Evolutionary conservation across 2,888 invertebrate species (phyloP), one percentile per base, ranked within the genome.

Genomic region (Perdita meconis): DNA sequence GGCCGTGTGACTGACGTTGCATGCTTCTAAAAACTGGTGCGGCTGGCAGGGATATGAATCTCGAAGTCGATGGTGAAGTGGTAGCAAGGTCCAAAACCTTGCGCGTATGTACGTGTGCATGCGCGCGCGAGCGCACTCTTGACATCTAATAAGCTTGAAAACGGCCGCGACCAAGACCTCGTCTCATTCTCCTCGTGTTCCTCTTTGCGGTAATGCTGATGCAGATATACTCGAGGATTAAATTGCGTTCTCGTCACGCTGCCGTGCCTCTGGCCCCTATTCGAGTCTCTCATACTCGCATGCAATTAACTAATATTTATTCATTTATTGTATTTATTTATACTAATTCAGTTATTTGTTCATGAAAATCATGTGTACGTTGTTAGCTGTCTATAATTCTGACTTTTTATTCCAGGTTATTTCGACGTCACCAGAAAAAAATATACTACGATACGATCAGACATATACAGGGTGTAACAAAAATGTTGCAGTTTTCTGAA

Each of bases 11-110:
- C 40, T 60, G 47, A 44, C 63, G 85, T 89, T 86, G 89, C 89
- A 89, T 89, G 89, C 81, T 75, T 83, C 85, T 83, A 88, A 89
- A 90, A 88, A 90, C 85, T 76, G 70, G n/a, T n/a, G n/a, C n/a
- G n/a, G n/a, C n/a, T 78, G 79, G 83, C 83, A 86, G 68, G 87
- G 89, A 89, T 89, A 88, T 51, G 69, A 38, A 89, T 87, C 88
- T 78, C 70, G 61, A 82, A 80, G 76, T 78, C 78, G 81, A 83
- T 73, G 69, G 57, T 38, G 47, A 77, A 70, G 51, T 38, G 36
- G 66, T 67, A 51, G 66, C 78, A 55, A 90, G 90, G 90, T 90
- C 86, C 84, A 82, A 51, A 55, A 60, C 51, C 12, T 36, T 53
- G 69, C n/a, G 50, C 30, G 16, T n/a, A 19, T 12, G 22, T 24